phyloP scores from a whole-genome alignment of 2,113 vertebrate species.

The Erythrocercus mccallii region DNA sequence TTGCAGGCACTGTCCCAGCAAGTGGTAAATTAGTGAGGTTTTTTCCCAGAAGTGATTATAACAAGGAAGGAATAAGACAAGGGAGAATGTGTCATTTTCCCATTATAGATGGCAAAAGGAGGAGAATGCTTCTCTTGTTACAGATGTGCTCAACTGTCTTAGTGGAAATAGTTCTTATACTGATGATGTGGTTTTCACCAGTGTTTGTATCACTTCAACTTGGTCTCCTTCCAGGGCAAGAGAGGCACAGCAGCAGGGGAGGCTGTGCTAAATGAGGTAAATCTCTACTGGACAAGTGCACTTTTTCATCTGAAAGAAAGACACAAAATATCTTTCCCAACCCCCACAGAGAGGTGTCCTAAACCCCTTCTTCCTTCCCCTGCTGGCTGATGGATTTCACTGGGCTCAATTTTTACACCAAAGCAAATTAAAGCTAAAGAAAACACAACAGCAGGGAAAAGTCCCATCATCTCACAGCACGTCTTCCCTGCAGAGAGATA shows the following conservation, averaged over 20 bases:
- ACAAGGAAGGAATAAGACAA: background rate
- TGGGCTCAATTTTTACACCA: background rate
- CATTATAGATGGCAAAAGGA: background rate
- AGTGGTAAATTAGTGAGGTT: background rate
- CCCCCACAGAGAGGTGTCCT: background rate
- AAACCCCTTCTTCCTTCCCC: background rate
- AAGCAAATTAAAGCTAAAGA: slow-evolving; percentile 10
- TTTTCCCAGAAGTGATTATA: background rate
- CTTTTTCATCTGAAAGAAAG: background rate
- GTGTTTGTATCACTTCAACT: background rate
- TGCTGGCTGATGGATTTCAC: background rate
- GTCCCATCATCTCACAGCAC: background rate
- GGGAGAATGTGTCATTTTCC: background rate
- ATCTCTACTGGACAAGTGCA: background rate
- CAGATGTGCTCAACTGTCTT: background rate
- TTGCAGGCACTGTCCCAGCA: background rate
- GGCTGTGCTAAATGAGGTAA: background rate
- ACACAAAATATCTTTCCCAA: background rate
- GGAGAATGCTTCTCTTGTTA: background rate
- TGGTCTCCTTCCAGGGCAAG: background rate
- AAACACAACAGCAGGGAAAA: slow-evolving; percentile 24
- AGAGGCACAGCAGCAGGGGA: background rate
- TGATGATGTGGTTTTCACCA: background rate
- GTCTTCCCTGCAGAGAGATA: background rate
- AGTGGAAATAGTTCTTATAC: background rate